Evolutionary conservation across 2,113 vertebrate species (phyloP), one percentile per base, ranked within the genome.

Genomic region (Syrmaticus mikado): DNA sequence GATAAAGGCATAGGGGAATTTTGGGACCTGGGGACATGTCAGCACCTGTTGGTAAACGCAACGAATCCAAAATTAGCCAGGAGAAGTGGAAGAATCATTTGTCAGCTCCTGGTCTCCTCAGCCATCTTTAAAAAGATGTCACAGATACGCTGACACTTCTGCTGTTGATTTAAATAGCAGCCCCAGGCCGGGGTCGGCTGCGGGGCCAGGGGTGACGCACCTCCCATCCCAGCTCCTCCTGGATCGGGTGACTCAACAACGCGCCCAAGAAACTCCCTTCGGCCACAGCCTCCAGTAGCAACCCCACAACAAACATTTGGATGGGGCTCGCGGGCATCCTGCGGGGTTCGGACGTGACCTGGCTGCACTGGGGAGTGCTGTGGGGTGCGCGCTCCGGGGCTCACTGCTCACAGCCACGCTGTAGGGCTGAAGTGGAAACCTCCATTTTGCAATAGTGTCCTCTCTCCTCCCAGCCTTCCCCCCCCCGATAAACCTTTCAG

Each of bases 221-320:
- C 84, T 96, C 30, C 76, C 94, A 91, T 94, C 96, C 96, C 75
- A 94, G 67, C 96, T 96, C 90, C 87, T 91, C 34, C 86, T 85
- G 68, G 87, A 97, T 97, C 96, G 92, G 97, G 97, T 94, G 94
- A 93, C 96, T 92, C 95, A 94, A 96, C 97, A 97, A 91, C 97
- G 94, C 34, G 73, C 96, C 96, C 95, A 93, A 95, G 97, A 97
- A 98, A 96, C 97, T 96, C 97, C 97, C 90, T 96, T 96, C 90
- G 74, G 93, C 88, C 94, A 95, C 89, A 96, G 94, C 70, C 97
- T 97, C 98, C 96, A 84, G 95, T 98, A 98, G 98, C 97, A 98
- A 98, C 97, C 97, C 82, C 97, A 98, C 97, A 98, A 98, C 97
- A 98, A 98, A 98, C 96, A 98, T 64, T 95, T 43, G 85, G 40